Evolutionary conservation across 2,797 vertebrate genomes (phyloP), one percentile per base, ranked within the genome.

Genomic region (Alcedo atthis): DNA sequence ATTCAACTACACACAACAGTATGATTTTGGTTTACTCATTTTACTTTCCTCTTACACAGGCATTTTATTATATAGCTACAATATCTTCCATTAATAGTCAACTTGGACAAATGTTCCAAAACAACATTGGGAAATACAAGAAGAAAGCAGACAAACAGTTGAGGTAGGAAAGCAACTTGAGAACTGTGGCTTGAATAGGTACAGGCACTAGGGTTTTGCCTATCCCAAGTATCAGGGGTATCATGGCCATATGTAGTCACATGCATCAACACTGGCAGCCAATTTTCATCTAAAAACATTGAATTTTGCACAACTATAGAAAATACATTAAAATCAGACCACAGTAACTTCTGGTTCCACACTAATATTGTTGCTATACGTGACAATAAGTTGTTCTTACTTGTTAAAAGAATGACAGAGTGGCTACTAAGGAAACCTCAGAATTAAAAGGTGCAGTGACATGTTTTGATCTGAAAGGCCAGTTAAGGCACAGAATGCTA

Each of bases 221-320:
- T 51, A 37, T 46, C 15, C 15, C 8, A 48, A 40, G 33, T 26
- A 81, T 6, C 43, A 43, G 8, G 9, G 13, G 5, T 33, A 11
- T 33, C n/a, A 57, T 6, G 25, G 74, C 18, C 8, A 21, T 6
- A 32, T 32, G 30, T 32, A 58, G 46, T 54, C 40, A 82, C 26
- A 73, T 0, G 0, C 5, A 81, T 32, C 25, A 74, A 57, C 4
- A 63, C 3, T 5, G 12, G 24, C 9, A 53, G 48, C 1, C 42
- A 85, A 6, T 1, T 12, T 57, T 63, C 20, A 33, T 73, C 35
- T 15, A 66, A 8, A 78, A 68, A 54, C 8, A 84, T 7, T 70
- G 19, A 14, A 42, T 37, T 62, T 62, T n/a, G 12, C 19, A 70
- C n/a, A 12, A 75, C 2, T 1, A 4, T 13, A 42, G 18, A 17